Conservation (phyloP, 2,888 invertebrate genomes). For the Andrena dorsata region DNA sequence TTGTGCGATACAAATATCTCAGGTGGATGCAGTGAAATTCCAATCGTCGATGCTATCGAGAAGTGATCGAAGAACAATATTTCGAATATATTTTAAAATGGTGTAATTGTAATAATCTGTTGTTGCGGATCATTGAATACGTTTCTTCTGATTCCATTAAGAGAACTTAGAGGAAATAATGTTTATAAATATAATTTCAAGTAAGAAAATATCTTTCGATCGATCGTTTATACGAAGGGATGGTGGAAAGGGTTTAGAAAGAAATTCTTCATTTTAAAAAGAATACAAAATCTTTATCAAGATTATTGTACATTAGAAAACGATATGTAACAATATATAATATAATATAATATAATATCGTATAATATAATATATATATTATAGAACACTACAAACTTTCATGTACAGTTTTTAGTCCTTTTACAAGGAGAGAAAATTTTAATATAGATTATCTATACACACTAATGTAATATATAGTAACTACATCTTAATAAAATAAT, state of each 20-base stretch:
- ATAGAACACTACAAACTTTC: conserved; percentile 48
- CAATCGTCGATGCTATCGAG: no score
- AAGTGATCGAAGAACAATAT: background rate
- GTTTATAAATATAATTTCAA: conserved; percentile 5
- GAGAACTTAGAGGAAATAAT: background rate
- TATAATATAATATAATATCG: conserved; percentile 6
- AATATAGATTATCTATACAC: conserved; percentile 40
- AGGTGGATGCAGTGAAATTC: no score
- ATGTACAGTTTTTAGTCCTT: conserved; percentile 45
- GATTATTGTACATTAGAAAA: conserved; percentile 69
- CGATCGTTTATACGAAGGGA: background rate
- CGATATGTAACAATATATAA: conserved; percentile 12
- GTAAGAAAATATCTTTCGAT: background rate
- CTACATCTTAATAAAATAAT: conserved; percentile 67
- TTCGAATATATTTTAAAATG: background rate
- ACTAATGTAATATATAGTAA: conserved; percentile 44
- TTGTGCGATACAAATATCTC: no score
- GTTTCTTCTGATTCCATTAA: background rate
- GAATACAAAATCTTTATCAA: conserved; percentile 82
- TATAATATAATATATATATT: conserved; percentile 40
- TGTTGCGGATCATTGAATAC: background rate
- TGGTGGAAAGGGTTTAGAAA: background rate
- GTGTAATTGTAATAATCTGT: background rate
- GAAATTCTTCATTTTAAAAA: conserved; percentile 73
- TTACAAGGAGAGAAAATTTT: conserved; percentile 24